These are phyloP conservation scores for Deilephila porcellus DNA, from an alignment of 2,888 invertebrate species.

Conservation along the genomic window DNA sequence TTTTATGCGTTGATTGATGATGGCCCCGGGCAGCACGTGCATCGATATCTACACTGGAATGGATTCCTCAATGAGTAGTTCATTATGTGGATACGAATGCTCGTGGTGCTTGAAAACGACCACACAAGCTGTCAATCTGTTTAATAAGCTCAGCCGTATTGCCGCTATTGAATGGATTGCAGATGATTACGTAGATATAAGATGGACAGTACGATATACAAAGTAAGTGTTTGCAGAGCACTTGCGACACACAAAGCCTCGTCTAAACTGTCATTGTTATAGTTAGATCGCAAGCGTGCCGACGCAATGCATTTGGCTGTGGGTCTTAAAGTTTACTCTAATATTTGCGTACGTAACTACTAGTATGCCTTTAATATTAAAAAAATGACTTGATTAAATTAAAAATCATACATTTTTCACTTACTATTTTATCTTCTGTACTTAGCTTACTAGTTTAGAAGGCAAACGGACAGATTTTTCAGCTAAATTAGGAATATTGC, in stretches of 20 bases:
- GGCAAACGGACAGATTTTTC: constrained; percentile 61
- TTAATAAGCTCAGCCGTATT: constrained; percentile 50
- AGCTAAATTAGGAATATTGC: constrained; percentile 65
- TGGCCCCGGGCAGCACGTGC: constrained; percentile 47
- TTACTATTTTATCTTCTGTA: constrained; percentile 50
- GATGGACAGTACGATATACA: constrained; percentile 82
- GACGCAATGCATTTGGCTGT: constrained; percentile 72
- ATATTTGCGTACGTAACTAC: constrained; percentile 39
- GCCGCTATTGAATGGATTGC: constrained; percentile 64
- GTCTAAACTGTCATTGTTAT: constrained; percentile 43
- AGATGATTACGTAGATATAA: constrained; percentile 59
- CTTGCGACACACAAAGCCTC: constrained; percentile 82
- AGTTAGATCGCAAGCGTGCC: constrained; percentile 53
- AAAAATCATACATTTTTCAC: constrained; percentile 51
- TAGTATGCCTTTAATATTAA: constrained; percentile 59
- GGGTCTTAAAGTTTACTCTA: constrained; percentile 51
- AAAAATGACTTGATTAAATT: constrained; percentile 22
- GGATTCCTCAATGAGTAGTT: background rate
- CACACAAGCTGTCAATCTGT: constrained; percentile 60
- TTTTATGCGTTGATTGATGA: constrained; percentile 46
- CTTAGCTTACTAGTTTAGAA: constrained; percentile 59
- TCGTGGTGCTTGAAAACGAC: constrained; percentile 61
- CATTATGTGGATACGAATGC: constrained; percentile 49
- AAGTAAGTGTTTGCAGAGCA: constrained; percentile 71
- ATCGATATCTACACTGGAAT: background rate